Base-by-base conservation (phyloP, 2,888 invertebrate species). In the Lepidochitona cinerea region DNA sequence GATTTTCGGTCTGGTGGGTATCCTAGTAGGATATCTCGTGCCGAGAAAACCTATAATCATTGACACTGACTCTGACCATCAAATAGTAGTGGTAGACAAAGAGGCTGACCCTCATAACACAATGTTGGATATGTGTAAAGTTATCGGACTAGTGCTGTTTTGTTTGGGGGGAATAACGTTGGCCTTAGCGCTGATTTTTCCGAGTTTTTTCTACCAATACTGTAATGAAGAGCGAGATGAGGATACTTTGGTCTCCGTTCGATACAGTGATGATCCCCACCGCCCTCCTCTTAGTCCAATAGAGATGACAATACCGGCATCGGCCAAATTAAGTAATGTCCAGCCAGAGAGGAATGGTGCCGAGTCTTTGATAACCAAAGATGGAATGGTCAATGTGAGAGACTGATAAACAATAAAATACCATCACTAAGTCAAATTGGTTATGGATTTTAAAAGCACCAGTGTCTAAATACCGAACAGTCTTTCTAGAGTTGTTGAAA, bases 21-120 rank as follows among this genome's bases (percentile, higher is more conserved):
- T 92, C 37, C 86, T 92, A 12, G 90, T 92, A 18, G 92, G 92
- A 37, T 92, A 92, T 79, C 86, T 92, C 7, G 91, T 92, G 59
- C 92, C 92, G 0, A 88, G 88, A 74, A 88, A 89, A 75, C 83
- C 88, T 33, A 87, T 88, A 59, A 84, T 91, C 49, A 84, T 90
- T 32, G 89, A 37, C 12, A 66, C 66, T 18, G 66, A 66, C 37
- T 37, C 66, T 18, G 14, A 35, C 9, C 35, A 35, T 35, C 18
- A 37, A 14, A 36, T 64, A 52, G 86, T 87, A 70, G 81, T 90
- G 33, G 83, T 92, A 29, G 91, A 92, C 83, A 85, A 88, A 33
- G 84, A 84, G 53, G 92, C 92, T 5, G 86, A 90, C 37, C 82
- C 85, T 7, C 92, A 91, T 83, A 92, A 92, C 85, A 87, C 89